Evolutionary conservation across 2,113 vertebrate genomes (phyloP).

Genomic region (Melanerpes formicivorus): DNA sequence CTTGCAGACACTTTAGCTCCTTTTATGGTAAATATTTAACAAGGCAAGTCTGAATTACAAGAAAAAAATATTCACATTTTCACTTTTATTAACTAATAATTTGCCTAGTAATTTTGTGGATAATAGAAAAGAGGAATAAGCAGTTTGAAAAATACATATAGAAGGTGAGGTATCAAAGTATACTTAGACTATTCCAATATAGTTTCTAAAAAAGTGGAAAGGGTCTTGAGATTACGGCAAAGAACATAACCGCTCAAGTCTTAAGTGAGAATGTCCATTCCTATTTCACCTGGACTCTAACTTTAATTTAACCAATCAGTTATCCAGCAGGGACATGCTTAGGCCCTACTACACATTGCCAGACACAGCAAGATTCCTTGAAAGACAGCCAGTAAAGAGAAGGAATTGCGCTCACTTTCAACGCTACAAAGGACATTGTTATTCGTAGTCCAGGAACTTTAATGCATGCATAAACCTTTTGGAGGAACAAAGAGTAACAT

Average conservation of each 20-base stretch:
- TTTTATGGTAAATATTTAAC: background rate
- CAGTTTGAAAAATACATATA: background rate
- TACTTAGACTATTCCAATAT: background rate
- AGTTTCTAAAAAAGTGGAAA: background rate
- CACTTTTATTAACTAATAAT: background rate
- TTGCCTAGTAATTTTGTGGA: background rate
- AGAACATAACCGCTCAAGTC: background rate
- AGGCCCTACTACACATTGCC: background rate
- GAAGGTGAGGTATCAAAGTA: background rate
- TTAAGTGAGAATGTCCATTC: background rate
- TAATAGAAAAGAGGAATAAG: background rate
- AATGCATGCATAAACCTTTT: constrained; percentile 48
- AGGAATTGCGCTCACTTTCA: background rate
- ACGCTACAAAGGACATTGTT: constrained; percentile 23
- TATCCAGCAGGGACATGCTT: background rate
- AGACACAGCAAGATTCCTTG: constrained; percentile 7
- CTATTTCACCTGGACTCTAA: background rate
- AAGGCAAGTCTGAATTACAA: background rate
- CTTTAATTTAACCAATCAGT: constrained; percentile 23
- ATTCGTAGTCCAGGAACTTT: constrained; percentile 51
- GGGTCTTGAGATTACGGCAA: background rate
- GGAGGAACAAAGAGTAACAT: constrained; percentile 12
- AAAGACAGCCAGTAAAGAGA: constrained; percentile 6
- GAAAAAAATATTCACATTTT: background rate
- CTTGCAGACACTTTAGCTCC: background rate